A percentile compares a stretch with the other conserved stretches of the same genome.
Conservation (phyloP, 2,797 vertebrate genomes). For the Mycteria americana region DNA sequence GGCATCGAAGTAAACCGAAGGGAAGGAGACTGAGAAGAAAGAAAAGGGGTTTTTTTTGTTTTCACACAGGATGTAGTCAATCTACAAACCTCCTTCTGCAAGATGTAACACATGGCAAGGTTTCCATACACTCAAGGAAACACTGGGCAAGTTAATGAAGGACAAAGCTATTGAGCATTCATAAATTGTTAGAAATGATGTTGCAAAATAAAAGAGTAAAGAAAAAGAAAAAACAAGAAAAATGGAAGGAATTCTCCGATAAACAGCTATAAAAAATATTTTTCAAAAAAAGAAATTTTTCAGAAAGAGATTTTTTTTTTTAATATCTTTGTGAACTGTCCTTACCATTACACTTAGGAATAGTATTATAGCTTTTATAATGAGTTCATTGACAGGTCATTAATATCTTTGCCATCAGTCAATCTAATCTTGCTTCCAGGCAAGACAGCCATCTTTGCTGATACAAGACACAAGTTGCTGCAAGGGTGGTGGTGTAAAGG, state of each 20-base stretch:
- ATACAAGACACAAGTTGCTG: not conserved
- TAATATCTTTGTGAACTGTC: not conserved
- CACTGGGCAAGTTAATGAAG: not conserved
- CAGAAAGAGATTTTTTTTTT: no score
- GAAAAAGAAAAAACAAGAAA: not conserved
- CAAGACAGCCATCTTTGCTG: not conserved
- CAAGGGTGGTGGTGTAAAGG: not conserved
- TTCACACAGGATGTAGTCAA: not conserved
- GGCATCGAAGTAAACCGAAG: not conserved
- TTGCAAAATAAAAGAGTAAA: not conserved
- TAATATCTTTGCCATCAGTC: not conserved
- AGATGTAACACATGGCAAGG: not conserved
- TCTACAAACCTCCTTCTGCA: not conserved
- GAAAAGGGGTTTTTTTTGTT: not conserved
- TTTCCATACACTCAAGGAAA: not conserved
- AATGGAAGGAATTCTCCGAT: not conserved
- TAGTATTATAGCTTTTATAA: not conserved
- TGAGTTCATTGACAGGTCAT: not conserved
- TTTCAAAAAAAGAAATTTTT: rapidly evolving
- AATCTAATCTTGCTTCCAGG: not conserved
- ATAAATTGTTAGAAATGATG: not conserved
- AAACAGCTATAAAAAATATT: not conserved
- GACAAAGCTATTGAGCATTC: not conserved
- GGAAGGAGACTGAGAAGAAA: not conserved
- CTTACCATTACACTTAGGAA: not conserved